Conservation (phyloP, 2,888 invertebrate genomes). For the Sphaeridia pumilis region DNA sequence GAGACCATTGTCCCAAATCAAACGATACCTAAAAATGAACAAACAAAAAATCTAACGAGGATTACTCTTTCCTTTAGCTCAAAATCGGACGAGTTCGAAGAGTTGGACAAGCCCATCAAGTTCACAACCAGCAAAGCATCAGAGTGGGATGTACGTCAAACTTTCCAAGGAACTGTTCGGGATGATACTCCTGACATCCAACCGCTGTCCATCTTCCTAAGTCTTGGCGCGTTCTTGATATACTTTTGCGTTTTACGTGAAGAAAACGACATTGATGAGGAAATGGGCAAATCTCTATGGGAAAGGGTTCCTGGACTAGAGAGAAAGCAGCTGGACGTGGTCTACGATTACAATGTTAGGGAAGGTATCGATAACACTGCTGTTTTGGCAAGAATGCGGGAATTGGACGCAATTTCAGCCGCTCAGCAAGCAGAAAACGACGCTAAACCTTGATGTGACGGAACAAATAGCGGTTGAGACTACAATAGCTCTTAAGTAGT, state of each 20-base stretch:
- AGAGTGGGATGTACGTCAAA: conserved; percentile 46
- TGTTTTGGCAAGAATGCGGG: not conserved
- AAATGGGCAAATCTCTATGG: conserved; percentile 53
- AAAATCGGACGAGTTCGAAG: conserved; percentile 21
- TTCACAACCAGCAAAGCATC: conserved; percentile 50
- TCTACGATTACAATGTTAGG: conserved; percentile 51
- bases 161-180: conserved; percentile 39
- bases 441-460: too few relatives aligned
- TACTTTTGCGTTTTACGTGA: conserved; percentile 71
- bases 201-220: conserved; percentile 51
- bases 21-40: too few relatives aligned
- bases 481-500: too few relatives aligned
- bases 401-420: not conserved
- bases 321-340: conserved; percentile 51
- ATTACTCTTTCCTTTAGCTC: too few relatives aligned
- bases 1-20: too few relatives aligned
- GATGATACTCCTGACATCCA: conserved; percentile 55
- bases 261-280: conserved; percentile 68
- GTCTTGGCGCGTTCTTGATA: conserved; percentile 54
- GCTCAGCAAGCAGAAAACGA: too few relatives aligned
- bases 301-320: conserved; percentile 59
- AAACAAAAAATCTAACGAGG: too few relatives aligned
- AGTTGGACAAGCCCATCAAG: conserved; percentile 43
- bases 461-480: too few relatives aligned
- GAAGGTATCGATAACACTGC: conserved; percentile 40